Evolutionary conservation across 2,797 vertebrate genomes (phyloP), one percentile per base, ranked within the genome.

Genomic region (Acanthurus lineatus): DNA sequence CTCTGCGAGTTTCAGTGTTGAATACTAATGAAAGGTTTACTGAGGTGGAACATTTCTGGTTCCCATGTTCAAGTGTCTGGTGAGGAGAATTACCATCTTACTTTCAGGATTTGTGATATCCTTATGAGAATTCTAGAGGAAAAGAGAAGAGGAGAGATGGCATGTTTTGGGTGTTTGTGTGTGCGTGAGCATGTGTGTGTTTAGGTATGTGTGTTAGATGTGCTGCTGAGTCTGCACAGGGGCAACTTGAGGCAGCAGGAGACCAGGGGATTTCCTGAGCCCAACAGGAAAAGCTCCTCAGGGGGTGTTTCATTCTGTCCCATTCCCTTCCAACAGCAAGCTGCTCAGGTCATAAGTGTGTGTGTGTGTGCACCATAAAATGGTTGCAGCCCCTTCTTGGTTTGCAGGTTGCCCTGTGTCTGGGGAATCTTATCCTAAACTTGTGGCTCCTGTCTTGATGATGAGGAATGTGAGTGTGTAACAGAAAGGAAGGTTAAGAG

Each of bases 21-120:
- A 86, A 89, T 88, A 78, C 63, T 86, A 88, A 90, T 78, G 35
- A 84, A 61, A 61, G 51, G 47, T 72, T 89, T 76, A 78, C 69
- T 85, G 78, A 83, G 77, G 79, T 76, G 80, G 65, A 88, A 88
- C 83, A 19, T 76, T 65, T 73, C 66, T 79, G 48, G 70, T 75
- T 77, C 52, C 15, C 1, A 59, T 44, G 76, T 87, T 69, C 44
- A 44, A 64, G 60, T 57, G 78, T 72, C 74, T 75, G 48, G 60
- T 61, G 61, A 77, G 53, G 28, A 82, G 56, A 73, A 75, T 84
- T 68, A 76, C 77, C 1, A 6, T 68, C 72, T 76, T 70, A 63
- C 66, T 81, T 66, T 56, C 45, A 81, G 65, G 40, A 63, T 64
- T 76, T 69, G 54, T 57, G 65, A 57, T 22, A 63, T 76, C 11